Percentiles rank a stretch among this genome's conserved stretches.
Conservation (phyloP, 1,140 invertebrate genomes). For the Drepana arcuata region DNA sequence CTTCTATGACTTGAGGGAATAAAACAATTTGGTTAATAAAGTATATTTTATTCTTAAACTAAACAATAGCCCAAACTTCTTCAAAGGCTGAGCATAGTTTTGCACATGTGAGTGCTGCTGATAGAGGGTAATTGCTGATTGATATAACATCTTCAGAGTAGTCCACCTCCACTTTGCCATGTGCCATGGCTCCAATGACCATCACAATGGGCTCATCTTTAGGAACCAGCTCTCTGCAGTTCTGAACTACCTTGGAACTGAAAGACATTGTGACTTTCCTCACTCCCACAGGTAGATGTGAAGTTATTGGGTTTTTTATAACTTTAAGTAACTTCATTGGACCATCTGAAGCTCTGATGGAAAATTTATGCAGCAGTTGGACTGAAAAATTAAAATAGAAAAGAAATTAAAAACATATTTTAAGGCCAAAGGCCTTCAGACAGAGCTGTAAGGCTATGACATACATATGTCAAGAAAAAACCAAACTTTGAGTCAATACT, state of each 20-base stretch:
- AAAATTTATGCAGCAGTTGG: conserved; percentile 96
- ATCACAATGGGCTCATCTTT: conserved; percentile 89
- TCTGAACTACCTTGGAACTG: conserved; percentile 83
- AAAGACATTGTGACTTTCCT: conserved; percentile 94
- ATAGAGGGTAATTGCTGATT: conserved; percentile 96
- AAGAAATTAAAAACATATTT: too few species aligned
- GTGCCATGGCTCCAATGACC: conserved; percentile 97
- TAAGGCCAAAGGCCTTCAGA: too few species aligned
- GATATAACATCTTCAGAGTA: conserved; percentile 94
- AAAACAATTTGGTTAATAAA: too few species aligned
- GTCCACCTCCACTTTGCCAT: conserved; percentile 92
- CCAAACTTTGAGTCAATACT: too few species aligned
- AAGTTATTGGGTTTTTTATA: conserved; percentile 96
- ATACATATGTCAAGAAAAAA: too few species aligned
- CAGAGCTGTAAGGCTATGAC: too few species aligned
- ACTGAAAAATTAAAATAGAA: conserved; percentile 81
- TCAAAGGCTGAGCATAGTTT: conserved; percentile 98
- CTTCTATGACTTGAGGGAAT: too few species aligned
- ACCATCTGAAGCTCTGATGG: conserved; percentile 90
- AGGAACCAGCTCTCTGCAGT: conserved; percentile 87
- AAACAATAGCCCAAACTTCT: conserved; percentile 92
- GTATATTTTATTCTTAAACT: conserved; percentile 28
- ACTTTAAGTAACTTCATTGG: conserved; percentile 95
- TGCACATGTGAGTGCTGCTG: conserved; percentile 94
- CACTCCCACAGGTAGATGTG: conserved; percentile 96